Base-by-base conservation (phyloP, 2,888 invertebrate species). In the Brachypterus glaber region DNA sequence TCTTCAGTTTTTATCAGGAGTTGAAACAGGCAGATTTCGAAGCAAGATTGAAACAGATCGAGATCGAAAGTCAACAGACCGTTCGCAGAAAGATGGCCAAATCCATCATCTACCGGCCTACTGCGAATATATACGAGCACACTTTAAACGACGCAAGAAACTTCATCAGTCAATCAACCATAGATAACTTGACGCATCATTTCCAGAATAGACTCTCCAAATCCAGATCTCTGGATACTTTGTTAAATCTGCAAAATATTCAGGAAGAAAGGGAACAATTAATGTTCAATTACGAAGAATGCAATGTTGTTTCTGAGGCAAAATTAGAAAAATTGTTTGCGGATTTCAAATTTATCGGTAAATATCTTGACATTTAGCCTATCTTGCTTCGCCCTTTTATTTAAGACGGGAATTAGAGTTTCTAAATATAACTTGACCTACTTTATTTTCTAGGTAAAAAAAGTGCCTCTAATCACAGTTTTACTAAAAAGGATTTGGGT, bases 141-240 rank as follows among this genome's bases (percentile, higher is more conserved):
- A 15, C 9, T 15, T n/a, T n/a, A n/a, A 9, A 31, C 21, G 14
- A 29, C 39, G 39, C 27, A 11, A 48, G 51, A 25, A 44, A 48
- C 12, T 30, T 52, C 3, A 46, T 50, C 8, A 54, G 52, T 34
- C 44, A 44, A 9, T 49, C 52, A 2, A 50, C 49, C 8, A 46
- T 57, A n/a, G 47, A 49, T 27, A 47, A 43, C 25, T 34, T 54
- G 9, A 30, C 52, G 26, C 45, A 50, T 21, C 46, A 47, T 18
- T 30, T 52, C 9, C 40, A 37, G 14, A 40, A 34, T 5, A 38
- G 41, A 13, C 21, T 43, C n/a, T 39, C 11, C n/a, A 38, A 39
- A 1, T 48, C 53, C 1, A 46, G 54, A 37, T 55, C 54, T 5
- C 41, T 57, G 17, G 58, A 58, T 37, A 48, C 55, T 0, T 34